Conservation (phyloP, 2,797 vertebrate species). For the Gallirallus australis region DNA sequence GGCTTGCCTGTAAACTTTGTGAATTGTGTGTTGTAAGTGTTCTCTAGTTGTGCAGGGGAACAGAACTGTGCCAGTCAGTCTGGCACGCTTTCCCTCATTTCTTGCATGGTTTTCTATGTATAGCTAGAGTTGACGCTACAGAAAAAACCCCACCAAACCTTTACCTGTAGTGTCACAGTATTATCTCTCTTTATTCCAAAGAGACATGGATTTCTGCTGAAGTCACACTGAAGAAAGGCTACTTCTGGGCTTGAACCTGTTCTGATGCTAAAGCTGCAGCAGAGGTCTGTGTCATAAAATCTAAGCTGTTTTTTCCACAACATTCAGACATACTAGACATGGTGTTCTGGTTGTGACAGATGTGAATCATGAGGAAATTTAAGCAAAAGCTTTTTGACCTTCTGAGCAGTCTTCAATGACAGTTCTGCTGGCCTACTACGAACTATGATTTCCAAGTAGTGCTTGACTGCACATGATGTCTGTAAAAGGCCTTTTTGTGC, state of each 20-base stretch:
- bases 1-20: not conserved
- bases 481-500: conserved; percentile 21
- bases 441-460: conserved; percentile 20
- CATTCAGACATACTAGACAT: not conserved
- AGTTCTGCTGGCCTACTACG: conserved; percentile 16
- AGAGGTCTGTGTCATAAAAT: not conserved
- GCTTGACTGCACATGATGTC: not conserved
- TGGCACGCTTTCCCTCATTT: not conserved
- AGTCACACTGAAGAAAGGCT: not conserved
- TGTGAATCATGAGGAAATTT: not conserved
- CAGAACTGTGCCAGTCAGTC: not conserved
- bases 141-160: not conserved
- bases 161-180: not conserved
- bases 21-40: not conserved
- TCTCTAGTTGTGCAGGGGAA: not conserved
- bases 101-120: not conserved
- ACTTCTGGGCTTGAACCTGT: not conserved
- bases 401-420: conserved; percentile 26
- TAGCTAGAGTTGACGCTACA: not conserved
- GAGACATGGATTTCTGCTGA: not conserved
- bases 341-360: not conserved
- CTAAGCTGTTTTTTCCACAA: not conserved
- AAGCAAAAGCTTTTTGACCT: conserved; percentile 37
- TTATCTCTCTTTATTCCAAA: not conserved
- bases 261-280: not conserved